Evolutionary conservation across 2,113 vertebrate genomes (phyloP), one percentile per base, ranked within the genome.

Genomic region (Anolis carolinensis): DNA sequence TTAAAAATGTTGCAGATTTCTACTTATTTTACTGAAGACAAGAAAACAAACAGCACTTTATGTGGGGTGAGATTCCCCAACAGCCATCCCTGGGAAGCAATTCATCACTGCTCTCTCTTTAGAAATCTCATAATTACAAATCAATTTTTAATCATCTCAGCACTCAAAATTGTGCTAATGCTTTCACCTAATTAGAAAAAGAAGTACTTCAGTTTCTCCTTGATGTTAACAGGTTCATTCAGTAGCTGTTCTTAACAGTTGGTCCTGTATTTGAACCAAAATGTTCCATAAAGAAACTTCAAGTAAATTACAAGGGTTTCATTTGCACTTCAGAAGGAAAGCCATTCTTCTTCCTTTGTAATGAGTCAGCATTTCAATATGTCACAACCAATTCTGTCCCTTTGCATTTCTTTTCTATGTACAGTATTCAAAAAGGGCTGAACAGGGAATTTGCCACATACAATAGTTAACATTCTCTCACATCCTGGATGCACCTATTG

Each of bases 121-220:
- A 83, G 27, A 18, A 50, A 0, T 90, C 65, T 48, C 30, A 88
- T 87, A 87, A 89, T 81, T 89, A 81, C 10, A 83, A 71, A 89
- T 82, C 14, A n/a, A 77, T 89, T 65, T 80, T 81, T 88, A 81
- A 73, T 84, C n/a, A 74, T 79, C 81, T 79, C 86, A 86, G 84
- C 52, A 73, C 84, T 91, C 27, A 5, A 85, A 87, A 87, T 7
- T 82, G 81, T 76, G 81, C 87, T 50, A 79, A 39, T 72, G 25
- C 48, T 88, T 79, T 73, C 32, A 79, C n/a, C 68, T 65, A 74
- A 30, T 83, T 63, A 30, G 1, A 20, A 39, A 25, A 0, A 48
- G 13, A 44, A 14, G 11, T 7, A 10, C 81, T 85, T 87, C 59
- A 55, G 39, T 78, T 21, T 2, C 27, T 82, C 39, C 8, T 83